phyloP scores from a whole-genome alignment of 2,888 invertebrate species.

The Acholoe squamosa region DNA sequence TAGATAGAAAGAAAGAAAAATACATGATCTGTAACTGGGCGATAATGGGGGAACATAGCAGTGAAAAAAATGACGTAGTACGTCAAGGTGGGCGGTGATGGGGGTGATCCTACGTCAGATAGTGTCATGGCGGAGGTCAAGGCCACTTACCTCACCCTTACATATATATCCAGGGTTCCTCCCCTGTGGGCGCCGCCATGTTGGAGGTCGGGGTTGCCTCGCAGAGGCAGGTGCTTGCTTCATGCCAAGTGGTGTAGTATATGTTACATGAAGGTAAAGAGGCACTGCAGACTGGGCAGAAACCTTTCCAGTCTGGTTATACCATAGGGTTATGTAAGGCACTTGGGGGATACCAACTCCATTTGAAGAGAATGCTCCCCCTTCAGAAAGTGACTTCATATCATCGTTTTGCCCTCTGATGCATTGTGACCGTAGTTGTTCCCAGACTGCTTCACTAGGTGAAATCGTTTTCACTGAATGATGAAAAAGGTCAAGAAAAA shows the following conservation, averaged over 20 bases:
- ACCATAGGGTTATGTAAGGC: too few relatives aligned
- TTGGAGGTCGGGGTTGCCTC: conserved; percentile 8
- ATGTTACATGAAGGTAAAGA: background rate
- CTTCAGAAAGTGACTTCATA: too few relatives aligned
- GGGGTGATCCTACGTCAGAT: background rate
- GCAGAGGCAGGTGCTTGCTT: background rate
- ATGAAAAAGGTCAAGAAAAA: too few relatives aligned
- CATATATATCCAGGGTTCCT: background rate
- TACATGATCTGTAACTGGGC: background rate
- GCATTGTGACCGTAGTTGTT: too few relatives aligned
- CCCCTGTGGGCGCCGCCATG: background rate
- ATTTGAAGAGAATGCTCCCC: too few relatives aligned
- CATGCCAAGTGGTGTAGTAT: conserved; percentile 1
- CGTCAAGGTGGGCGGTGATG: background rate
- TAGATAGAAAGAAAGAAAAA: background rate
- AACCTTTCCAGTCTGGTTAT: too few relatives aligned
- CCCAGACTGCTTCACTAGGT: too few relatives aligned
- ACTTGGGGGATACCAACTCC: too few relatives aligned
- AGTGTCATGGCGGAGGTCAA: conserved; percentile 16
- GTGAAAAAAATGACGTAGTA: too few relatives aligned
- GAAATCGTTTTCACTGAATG: too few relatives aligned
- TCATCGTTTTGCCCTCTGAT: too few relatives aligned
- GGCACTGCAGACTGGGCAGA: background rate
- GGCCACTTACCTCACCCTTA: background rate
- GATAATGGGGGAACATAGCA: background rate